phyloP scores from a whole-genome alignment of 2,113 vertebrate genomes.

The Caracal caracal region DNA sequence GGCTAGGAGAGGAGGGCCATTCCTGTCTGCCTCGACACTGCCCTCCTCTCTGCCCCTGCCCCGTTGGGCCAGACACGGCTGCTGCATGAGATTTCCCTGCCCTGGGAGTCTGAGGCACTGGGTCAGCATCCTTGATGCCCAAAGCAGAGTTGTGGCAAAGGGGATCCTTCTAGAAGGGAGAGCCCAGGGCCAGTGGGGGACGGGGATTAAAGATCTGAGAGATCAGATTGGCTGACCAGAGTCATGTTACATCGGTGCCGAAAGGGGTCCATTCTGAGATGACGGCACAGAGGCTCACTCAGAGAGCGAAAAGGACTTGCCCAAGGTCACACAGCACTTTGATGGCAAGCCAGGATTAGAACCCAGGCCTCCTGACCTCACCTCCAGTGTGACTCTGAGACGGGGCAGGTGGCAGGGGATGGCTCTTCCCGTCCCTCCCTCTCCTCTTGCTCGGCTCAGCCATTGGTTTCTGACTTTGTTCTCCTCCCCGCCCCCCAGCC shows the following conservation, averaged over 20 bases:
- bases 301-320: background rate
- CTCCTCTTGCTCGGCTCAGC: background rate
- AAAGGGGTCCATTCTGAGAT: background rate
- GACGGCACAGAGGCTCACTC: background rate
- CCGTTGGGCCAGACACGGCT: background rate
- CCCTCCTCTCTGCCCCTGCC: background rate
- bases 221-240: background rate
- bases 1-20: background rate
- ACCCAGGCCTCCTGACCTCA: background rate
- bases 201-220: background rate
- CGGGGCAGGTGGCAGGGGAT: no score
- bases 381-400: background rate
- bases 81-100: background rate
- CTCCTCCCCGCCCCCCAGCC: constrained; percentile 84
- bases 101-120: background rate
- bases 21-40: background rate
- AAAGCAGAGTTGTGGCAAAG: background rate
- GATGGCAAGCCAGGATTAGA: background rate
- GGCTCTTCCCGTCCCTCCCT: fast-evolving
- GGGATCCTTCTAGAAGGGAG: background rate
- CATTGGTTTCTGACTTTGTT: constrained; percentile 12
- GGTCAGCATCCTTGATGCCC: background rate
- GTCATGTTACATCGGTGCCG: background rate
- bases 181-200: background rate
- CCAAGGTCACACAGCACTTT: background rate